A percentile compares a stretch with the other conserved stretches of the same genome.
phyloP scores from a whole-genome alignment of 2,113 vertebrate genomes.

The Poicephalus gulielmi region DNA sequence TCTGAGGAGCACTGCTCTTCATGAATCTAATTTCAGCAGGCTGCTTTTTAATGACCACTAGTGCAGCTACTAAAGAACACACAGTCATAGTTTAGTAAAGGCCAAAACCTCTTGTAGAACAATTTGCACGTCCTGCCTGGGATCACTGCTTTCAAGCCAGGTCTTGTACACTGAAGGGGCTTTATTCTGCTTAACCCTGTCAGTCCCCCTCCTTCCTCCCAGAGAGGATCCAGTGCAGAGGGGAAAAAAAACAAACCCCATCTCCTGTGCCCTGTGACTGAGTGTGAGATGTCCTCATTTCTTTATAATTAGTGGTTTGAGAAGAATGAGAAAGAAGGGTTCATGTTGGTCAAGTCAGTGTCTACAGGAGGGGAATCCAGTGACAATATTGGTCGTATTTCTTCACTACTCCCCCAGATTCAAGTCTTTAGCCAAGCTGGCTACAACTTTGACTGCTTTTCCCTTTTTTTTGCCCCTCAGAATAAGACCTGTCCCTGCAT shows the following conservation, averaged over 20 bases:
- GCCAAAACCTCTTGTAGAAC: not conserved
- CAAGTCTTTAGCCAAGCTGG: not conserved
- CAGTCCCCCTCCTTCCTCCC: not conserved
- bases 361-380: not conserved
- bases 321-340: not conserved
- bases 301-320: not conserved
- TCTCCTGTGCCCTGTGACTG: not conserved
- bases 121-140: not conserved
- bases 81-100: constrained; percentile 11
- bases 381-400: not conserved
- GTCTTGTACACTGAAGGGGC: not conserved
- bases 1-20: not conserved
- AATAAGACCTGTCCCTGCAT: not conserved
- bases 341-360: not conserved
- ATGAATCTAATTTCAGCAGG: constrained; percentile 43
- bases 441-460: not conserved
- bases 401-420: not conserved
- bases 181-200: not conserved
- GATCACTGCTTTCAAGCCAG: not conserved
- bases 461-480: not conserved
- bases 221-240: not conserved
- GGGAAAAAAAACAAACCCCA: not conserved
- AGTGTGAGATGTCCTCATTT: not conserved
- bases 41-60: not conserved
- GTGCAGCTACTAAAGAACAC: not conserved